Conservation (phyloP, 2,113 vertebrate genomes). For the Onychostoma macrolepis region DNA sequence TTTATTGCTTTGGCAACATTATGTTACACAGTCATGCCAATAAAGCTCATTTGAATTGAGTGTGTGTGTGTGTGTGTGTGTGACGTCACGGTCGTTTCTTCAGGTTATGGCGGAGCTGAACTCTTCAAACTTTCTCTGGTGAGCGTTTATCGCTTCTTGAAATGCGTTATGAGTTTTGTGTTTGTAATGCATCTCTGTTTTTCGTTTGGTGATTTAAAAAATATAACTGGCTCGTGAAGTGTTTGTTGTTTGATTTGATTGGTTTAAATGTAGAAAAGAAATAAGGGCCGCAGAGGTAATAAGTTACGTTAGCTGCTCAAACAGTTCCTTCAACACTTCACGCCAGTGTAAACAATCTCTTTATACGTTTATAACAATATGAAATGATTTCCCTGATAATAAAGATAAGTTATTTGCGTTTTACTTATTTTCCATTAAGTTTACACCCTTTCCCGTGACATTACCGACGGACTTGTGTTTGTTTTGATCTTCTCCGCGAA, state of each 20-base stretch:
- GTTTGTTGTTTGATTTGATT: neutral
- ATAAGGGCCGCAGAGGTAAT: neutral
- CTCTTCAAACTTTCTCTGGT: constrained; percentile 76
- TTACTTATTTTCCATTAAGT: neutral
- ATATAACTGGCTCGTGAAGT: neutral
- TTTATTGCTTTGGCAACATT: too few relatives aligned
- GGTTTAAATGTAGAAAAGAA: neutral
- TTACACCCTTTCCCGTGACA: neutral
- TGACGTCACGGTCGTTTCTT: constrained; percentile 78
- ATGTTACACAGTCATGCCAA: too few relatives aligned
- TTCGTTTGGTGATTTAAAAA: neutral
- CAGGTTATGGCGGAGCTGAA: constrained; percentile 81
- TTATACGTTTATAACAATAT: neutral
- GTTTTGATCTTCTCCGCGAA: neutral
- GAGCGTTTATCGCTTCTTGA: constrained; percentile 61
- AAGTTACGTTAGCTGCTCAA: neutral
- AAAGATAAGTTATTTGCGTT: neutral
- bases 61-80: neutral
- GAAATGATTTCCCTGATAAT: too few relatives aligned
- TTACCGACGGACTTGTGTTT: neutral
- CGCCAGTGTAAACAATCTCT: neutral
- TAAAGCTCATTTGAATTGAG: too few relatives aligned
- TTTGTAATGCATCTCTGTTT: neutral
- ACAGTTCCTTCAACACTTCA: neutral
- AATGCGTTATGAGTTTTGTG: neutral